These are phyloP conservation scores for Luscinia megarhynchos DNA, from an alignment of 2,797 vertebrate species.

Conservation along the genomic window DNA sequence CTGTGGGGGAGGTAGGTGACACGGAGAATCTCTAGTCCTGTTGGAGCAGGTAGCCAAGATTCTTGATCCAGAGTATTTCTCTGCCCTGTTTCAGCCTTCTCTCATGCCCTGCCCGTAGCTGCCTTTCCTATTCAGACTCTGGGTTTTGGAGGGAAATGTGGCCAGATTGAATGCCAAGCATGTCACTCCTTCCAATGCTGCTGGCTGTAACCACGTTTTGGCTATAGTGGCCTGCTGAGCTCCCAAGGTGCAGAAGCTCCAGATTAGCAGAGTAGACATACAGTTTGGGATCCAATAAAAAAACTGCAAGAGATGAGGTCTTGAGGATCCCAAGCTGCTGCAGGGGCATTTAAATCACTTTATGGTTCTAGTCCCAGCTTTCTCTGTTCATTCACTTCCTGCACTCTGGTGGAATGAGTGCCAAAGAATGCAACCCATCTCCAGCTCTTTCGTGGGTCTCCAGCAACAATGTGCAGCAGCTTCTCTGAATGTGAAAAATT, in stretches of 20 bases:
- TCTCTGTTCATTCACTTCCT: neutral
- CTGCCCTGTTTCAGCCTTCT: neutral
- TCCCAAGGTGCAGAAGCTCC: neutral
- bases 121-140: neutral
- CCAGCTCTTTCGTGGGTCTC: neutral
- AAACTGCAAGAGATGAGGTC: neutral
- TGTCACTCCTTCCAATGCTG: neutral
- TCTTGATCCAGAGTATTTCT: neutral
- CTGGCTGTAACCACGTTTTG: rapidly evolving
- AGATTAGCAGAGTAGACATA: neutral
- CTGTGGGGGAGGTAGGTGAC: neutral
- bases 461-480: neutral
- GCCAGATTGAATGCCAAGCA: neutral
- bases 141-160: neutral
- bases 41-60: neutral
- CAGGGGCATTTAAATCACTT: neutral
- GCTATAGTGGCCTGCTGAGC: neutral
- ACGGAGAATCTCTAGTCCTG: neutral
- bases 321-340: neutral
- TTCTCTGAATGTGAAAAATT: neutral
- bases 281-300: neutral
- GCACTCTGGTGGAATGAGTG: neutral
- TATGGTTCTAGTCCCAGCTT: neutral
- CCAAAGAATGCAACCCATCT: neutral
- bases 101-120: neutral